A percentile compares a stretch with the other conserved stretches of the same genome.
These are phyloP conservation scores for Hypotaenidia okinawae DNA, from an alignment of 2,797 vertebrate species.

Conservation along the genomic window DNA sequence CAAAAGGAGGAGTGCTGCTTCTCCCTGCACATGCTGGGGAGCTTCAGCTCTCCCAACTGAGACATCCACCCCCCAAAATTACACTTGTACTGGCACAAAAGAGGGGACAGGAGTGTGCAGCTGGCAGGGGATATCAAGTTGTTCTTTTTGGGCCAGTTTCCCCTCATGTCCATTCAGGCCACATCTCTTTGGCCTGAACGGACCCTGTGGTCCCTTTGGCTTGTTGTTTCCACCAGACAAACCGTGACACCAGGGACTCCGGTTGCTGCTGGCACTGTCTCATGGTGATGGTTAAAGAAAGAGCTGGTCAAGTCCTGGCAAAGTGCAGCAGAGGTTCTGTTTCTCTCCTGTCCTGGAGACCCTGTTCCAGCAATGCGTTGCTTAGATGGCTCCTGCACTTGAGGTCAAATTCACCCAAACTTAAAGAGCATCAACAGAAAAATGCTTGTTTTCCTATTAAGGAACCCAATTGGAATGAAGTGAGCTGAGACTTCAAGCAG, in stretches of 20 bases:
- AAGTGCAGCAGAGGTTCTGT: background rate
- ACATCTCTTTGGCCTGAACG: background rate
- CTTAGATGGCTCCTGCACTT: background rate
- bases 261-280: rapidly evolving
- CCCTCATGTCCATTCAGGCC: rapidly evolving
- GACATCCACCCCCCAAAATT: background rate
- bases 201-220: rapidly evolving
- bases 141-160: background rate
- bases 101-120: rapidly evolving
- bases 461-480: background rate
- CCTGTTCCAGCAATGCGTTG: background rate
- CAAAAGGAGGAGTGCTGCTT: background rate
- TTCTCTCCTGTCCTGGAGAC: background rate
- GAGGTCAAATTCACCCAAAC: background rate
- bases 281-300: background rate
- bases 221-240: background rate
- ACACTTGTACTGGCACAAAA: background rate
- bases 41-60: background rate
- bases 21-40: background rate
- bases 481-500: background rate
- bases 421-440: background rate
- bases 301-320: rapidly evolving
- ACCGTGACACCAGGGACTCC: rapidly evolving
- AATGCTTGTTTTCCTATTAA: rapidly evolving
- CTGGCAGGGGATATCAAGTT: background rate